These are phyloP conservation scores for Rhagonycha lutea DNA, from an alignment of 2,888 invertebrate species.

Conservation along the genomic window DNA sequence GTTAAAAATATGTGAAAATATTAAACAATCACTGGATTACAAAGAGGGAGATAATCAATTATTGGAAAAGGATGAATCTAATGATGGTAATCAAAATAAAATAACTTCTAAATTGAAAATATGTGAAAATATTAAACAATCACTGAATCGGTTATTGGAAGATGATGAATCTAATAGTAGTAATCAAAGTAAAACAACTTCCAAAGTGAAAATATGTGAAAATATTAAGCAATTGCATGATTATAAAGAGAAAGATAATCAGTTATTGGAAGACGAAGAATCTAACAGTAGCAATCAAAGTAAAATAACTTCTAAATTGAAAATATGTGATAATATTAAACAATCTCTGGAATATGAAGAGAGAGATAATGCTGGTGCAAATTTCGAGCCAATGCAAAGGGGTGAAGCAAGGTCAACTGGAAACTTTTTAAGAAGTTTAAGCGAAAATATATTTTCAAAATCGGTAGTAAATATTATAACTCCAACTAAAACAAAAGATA, in stretches of 20 bases:
- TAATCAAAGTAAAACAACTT: not conserved
- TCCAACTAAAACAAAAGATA: constrained; percentile 50
- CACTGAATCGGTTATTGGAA: not conserved
- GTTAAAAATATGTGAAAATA: not conserved
- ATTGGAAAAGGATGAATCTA: too few relatives aligned
- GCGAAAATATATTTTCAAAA: not conserved
- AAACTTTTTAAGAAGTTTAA: not conserved
- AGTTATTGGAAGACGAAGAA: too few relatives aligned
- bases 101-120: too few relatives aligned
- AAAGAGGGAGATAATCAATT: too few relatives aligned
- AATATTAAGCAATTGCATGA: not conserved
- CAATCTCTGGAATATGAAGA: too few relatives aligned
- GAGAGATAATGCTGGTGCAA: too few relatives aligned
- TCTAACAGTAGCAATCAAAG: too few relatives aligned
- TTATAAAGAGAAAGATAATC: too few relatives aligned
- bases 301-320: too few relatives aligned
- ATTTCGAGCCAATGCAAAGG: not conserved
- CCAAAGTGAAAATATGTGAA: not conserved
- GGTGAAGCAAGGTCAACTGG: not conserved
- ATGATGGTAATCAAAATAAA: too few relatives aligned
- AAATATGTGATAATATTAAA: too few relatives aligned
- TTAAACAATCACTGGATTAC: not conserved
- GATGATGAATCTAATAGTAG: not conserved
- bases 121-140: too few relatives aligned
- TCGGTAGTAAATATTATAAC: constrained; percentile 29